Base-by-base conservation (phyloP, 2,797 vertebrate species). In the Holocentrus rufus region DNA sequence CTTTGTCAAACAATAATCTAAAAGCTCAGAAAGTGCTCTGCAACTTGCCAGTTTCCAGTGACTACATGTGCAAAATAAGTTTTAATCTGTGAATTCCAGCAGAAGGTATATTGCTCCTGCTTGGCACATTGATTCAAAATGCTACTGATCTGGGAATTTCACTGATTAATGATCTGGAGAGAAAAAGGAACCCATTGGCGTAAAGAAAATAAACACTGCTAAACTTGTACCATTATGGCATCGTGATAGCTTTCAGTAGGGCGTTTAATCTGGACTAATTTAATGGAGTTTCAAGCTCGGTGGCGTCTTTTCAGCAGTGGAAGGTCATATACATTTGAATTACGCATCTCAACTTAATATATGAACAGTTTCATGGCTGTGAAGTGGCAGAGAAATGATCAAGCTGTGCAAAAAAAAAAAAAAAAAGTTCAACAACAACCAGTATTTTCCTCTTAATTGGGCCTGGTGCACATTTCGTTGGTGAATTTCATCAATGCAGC, bases 371-470 rank as follows among this genome's bases (percentile, higher is more conserved):
- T 55, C 54, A 67, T 27, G 14, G 56, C 42, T 67, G 50, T 23
- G 52, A 36, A 46, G 34, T 27, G 15, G 18, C 17, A 17, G 44
- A 64, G 23, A 59, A 22, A 47, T 50, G 3, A 52, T 34, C 1
- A 23, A 75, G 39, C 47, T n/a, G 57, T 69, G 65, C 47, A 1
- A 47, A 54, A 56, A 47, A 54, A 56, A 66, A n/a, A n/a, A n/a
- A n/a, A n/a, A n/a, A 42, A 67, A 70, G 56, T 50, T 67, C 57
- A 50, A 42, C 36, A 22, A 63, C n/a, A 39, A 77, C 69, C 75
- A 66, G 80, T 61, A 59, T 81, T 82, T 76, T 75, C 83, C 81
- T 59, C 56, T 27, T 5, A 68, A 65, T 59, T 22, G 70, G 72
- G 73, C 27, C 64, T 20, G 62, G 44, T 18, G 39, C 56, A 3